These are phyloP conservation scores for Notoglanidium macrostoma DNA, from an alignment of 2,797 vertebrate species.

Conservation along the genomic window DNA sequence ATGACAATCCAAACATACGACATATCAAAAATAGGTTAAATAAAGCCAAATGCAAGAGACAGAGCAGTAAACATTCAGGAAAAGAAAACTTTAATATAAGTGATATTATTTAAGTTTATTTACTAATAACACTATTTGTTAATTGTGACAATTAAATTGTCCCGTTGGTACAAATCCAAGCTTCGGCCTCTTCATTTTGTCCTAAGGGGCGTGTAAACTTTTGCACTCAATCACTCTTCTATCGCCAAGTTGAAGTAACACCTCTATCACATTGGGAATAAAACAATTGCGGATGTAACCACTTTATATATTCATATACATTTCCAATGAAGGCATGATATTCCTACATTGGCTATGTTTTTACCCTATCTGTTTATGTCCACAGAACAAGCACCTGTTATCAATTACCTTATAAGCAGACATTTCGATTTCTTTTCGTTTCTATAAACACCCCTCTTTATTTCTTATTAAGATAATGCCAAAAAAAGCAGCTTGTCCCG, in stretches of 20 bases:
- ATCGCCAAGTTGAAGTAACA: not conserved
- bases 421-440: too few relatives aligned
- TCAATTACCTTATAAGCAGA: too few relatives aligned
- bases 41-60: not conserved
- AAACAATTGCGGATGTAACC: too few relatives aligned
- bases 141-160: not conserved
- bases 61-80: not conserved
- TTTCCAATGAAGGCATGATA: too few relatives aligned
- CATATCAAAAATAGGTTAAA: not conserved
- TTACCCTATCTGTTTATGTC: too few relatives aligned
- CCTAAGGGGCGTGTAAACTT: not conserved
- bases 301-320: too few relatives aligned
- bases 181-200: not conserved
- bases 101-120: not conserved
- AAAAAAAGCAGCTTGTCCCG: not conserved
- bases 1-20: not conserved
- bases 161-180: not conserved
- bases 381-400: too few relatives aligned
- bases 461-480: too few relatives aligned
- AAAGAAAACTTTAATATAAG: not conserved
- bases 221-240: not conserved
- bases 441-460: too few relatives aligned
- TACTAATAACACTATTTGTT: not conserved
- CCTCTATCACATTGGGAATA: too few relatives aligned
- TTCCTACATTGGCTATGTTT: too few relatives aligned